Percentiles rank a stretch among this genome's conserved stretches.
Evolutionary conservation across 2,888 invertebrate genomes (phyloP).

Genomic region (Eueremaeus valkanovi): DNA sequence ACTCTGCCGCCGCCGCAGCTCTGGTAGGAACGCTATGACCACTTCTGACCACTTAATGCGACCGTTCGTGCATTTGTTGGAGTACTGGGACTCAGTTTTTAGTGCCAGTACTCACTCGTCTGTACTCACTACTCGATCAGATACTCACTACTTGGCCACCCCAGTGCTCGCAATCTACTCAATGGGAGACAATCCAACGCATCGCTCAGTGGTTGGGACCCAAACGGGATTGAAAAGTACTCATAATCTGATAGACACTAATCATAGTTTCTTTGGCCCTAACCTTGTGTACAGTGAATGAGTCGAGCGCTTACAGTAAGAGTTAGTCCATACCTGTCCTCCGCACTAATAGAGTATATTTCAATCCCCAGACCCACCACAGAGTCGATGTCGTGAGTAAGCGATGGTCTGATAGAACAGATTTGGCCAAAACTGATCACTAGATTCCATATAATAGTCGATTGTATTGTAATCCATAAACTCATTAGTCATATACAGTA

Average conservation of each 20-base stretch:
- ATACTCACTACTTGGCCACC: background rate
- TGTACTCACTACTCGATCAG: too few species aligned
- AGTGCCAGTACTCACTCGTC: too few species aligned
- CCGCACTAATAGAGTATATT: background rate
- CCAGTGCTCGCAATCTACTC: too few species aligned
- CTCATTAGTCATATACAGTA: too few species aligned
- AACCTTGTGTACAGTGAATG: too few species aligned
- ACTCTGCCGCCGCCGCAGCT: slow-evolving; percentile 37
- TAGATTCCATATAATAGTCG: background rate
- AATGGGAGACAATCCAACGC: background rate
- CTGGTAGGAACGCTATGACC: slow-evolving; percentile 31
- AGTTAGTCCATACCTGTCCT: background rate
- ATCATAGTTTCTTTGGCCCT: too few species aligned
- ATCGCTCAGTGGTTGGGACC: background rate
- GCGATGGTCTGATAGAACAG: background rate
- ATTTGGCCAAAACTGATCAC: slow-evolving; percentile 1
- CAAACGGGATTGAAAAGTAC: background rate
- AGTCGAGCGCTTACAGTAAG: too few species aligned
- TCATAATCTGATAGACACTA: too few species aligned
- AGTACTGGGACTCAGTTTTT: background rate
- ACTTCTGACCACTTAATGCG: background rate
- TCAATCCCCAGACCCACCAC: background rate
- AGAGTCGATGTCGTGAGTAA: background rate
- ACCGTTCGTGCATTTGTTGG: slow-evolving; percentile 31
- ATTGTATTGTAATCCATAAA: background rate